Conservation (phyloP, 2,113 vertebrate species). For the Marmota flaviventris region DNA sequence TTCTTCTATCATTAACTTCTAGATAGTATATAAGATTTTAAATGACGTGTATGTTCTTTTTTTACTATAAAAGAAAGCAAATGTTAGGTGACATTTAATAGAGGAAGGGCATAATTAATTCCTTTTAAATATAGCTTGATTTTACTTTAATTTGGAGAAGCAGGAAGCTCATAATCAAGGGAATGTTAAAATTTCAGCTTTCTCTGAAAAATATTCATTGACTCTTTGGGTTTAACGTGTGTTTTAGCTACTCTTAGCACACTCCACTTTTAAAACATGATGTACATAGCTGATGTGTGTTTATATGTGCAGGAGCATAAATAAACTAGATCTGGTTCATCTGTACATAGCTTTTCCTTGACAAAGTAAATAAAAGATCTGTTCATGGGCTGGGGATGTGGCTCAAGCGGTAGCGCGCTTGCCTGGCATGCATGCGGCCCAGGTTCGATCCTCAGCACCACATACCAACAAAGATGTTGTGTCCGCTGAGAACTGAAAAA, state of each 20-base stretch:
- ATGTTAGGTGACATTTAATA: neutral
- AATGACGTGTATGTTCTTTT: neutral
- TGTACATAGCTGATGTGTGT: neutral
- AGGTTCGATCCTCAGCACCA: too few relatives aligned
- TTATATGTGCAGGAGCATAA: neutral
- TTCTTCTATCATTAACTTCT: neutral
- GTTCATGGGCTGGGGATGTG: neutral
- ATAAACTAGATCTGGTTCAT: neutral
- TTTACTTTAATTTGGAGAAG: conserved; percentile 39
- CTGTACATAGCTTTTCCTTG: neutral
- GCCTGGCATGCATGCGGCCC: too few relatives aligned
- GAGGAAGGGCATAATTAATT: neutral
- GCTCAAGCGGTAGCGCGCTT: too few relatives aligned
- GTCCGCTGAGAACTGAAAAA: too few relatives aligned
- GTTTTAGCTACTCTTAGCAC: neutral
- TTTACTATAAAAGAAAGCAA: neutral
- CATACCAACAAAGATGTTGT: too few relatives aligned
- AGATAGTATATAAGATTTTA: neutral
- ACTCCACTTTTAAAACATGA: neutral
- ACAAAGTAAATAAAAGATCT: neutral
- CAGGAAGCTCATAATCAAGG: conserved; percentile 3
- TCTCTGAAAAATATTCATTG: neutral
- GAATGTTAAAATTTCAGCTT: neutral
- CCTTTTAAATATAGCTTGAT: neutral
- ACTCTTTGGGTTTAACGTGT: neutral